Conservation (phyloP, 1,140 invertebrate genomes). For the Paramacrobiotus metropolitanus region DNA sequence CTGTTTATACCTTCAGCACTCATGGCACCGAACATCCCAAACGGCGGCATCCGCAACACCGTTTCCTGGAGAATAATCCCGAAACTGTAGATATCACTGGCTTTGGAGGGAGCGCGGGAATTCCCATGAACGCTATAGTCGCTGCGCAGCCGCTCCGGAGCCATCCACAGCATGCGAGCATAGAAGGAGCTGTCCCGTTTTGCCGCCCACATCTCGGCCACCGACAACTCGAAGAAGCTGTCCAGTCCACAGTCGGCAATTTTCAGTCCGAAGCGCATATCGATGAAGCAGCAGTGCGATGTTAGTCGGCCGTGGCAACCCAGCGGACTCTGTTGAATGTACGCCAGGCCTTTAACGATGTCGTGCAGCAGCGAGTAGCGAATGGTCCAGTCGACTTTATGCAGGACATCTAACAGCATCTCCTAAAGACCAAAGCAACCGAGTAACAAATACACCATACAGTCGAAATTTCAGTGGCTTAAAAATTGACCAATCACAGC, state of each 20-base stretch:
- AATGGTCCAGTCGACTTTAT: neutral
- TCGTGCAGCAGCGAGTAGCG: constrained; percentile 1
- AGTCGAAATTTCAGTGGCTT: too few relatives aligned
- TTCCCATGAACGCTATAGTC: neutral
- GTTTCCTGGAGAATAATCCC: constrained; percentile 1
- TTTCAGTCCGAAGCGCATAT: neutral
- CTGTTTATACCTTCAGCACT: constrained; percentile 1
- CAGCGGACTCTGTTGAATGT: neutral
- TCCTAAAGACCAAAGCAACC: neutral
- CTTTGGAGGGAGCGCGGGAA: neutral
- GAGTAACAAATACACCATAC: neutral
- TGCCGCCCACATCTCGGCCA: neutral
- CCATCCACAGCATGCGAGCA: neutral
- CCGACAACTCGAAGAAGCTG: constrained; percentile 3
- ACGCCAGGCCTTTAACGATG: neutral
- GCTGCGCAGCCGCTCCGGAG: neutral
- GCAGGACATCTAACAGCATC: neutral
- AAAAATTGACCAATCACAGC: too few relatives aligned
- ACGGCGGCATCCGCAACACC: constrained; percentile 13
- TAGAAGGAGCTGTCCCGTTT: neutral
- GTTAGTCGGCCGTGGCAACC: neutral
- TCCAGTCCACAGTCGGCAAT: neutral
- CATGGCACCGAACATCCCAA: constrained; percentile 9
- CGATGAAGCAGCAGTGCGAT: neutral
- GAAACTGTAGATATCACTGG: constrained; percentile 4